Base-by-base conservation (phyloP, 2,888 invertebrate genomes). In the Odontomyia ornata region DNA sequence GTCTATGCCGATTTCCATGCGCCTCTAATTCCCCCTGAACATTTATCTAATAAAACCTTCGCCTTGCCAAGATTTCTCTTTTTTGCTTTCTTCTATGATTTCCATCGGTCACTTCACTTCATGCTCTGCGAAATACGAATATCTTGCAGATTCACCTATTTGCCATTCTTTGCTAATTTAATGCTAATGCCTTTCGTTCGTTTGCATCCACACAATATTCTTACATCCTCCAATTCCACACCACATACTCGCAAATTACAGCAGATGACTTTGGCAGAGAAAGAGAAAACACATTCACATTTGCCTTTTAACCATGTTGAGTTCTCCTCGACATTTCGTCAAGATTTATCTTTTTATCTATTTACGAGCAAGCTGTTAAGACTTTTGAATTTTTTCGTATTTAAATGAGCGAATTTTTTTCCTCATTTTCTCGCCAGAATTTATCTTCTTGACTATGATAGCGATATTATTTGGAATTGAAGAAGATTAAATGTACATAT, bases 121-220 rank as follows among this genome's bases (percentile, higher is more conserved):
- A 60, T 23, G 57, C 57, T 25, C 23, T 60, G 57, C 57, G 4
- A 25, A 25, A 60, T n/a, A n/a, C n/a, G n/a, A n/a, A n/a, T 25
- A 60, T 60, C 25, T 52, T 36, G 3, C 52, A 52, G 27, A 30
- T 28, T 64, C 28, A 28, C 25, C 46, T 27, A 71, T 71, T 71
- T 47, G 47, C 47, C 18, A 71, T 71, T 71, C 71, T 71, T 52
- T 57, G 72, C 72, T 57, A 72, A 73, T 57, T 73, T 73, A 36
- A 60, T 73, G 73, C 60, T 73, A 73, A 73, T 73, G 36, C 73
- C 57, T 57, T 28, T 52, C 7, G n/a, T 23, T 60, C 46, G 25
- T 65, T 69, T 43, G 36, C 36, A 36, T 73, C 57, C 36, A 30
- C n/a, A n/a, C n/a, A n/a, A 9, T 5, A 36, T 73, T 57, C 57